A percentile compares a stretch with the other conserved stretches of the same genome.
phyloP scores from a whole-genome alignment of 2,797 vertebrate genomes.

The Discoglossus pictus region DNA sequence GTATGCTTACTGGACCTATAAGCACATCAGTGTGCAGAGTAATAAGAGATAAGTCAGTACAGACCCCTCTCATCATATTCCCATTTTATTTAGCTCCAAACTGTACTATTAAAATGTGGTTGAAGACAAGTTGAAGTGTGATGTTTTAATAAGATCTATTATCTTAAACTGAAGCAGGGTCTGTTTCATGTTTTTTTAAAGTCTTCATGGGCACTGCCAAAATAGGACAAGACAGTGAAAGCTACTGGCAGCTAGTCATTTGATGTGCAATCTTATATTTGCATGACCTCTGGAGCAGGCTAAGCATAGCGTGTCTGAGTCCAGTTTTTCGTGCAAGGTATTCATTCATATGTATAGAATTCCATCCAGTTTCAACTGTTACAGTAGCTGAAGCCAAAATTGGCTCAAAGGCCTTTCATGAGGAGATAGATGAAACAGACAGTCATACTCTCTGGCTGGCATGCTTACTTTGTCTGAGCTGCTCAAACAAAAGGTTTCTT shows the following conservation, averaged over 20 bases:
- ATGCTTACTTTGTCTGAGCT: slow-evolving; percentile 65
- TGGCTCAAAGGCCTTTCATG: slow-evolving; percentile 63
- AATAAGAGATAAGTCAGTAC: no score
- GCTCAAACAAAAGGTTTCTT: slow-evolving; percentile 78
- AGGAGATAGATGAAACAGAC: slow-evolving; percentile 60
- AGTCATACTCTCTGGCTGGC: slow-evolving; percentile 67
- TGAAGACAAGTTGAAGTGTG: background rate
- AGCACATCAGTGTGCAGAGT: no score
- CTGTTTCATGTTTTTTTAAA: slow-evolving; percentile 23
- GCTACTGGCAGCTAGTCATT: slow-evolving; percentile 37
- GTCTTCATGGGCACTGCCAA: slow-evolving; percentile 22
- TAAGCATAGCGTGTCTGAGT: slow-evolving; percentile 16
- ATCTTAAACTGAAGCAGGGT: slow-evolving; percentile 8
- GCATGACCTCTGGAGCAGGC: slow-evolving; percentile 46
- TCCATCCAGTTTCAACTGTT: slow-evolving; percentile 60
- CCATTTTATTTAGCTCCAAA: background rate
- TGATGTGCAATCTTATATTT: slow-evolving; percentile 32
- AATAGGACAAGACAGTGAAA: background rate
- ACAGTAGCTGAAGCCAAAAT: slow-evolving; percentile 54
- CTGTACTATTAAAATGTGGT: background rate
- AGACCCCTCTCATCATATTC: slow-evolving; percentile 3
- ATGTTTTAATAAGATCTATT: slow-evolving; percentile 10
- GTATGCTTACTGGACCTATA: no score
- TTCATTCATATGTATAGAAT: slow-evolving; percentile 46
- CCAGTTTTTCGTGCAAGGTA: slow-evolving; percentile 30